phyloP scores from a whole-genome alignment of 1,140 invertebrate genomes.

The Caerostris extrusa region DNA sequence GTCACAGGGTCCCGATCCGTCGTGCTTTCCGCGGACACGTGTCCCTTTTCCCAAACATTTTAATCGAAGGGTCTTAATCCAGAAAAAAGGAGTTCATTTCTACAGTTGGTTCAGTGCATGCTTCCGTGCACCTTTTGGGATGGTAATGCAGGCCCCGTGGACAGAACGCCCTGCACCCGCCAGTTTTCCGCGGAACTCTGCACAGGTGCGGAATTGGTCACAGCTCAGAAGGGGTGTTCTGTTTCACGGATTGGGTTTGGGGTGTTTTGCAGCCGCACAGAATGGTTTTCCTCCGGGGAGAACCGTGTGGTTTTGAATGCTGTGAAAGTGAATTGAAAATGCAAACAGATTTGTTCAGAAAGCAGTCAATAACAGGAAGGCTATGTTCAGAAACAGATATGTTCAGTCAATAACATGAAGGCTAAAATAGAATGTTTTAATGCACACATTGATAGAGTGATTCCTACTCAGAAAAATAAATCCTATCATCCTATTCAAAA shows the following conservation, averaged over 20 bases:
- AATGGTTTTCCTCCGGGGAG: not conserved
- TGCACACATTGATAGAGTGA: no score
- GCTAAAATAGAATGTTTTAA: no score
- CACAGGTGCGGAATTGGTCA: constrained; percentile 65
- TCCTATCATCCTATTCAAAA: no score
- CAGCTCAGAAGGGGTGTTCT: constrained; percentile 28
- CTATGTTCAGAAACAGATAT: no score
- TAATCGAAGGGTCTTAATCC: constrained; percentile 66
- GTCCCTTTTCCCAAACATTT: constrained; percentile 71
- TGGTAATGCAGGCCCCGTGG: constrained; percentile 47
- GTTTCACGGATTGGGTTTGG: not conserved
- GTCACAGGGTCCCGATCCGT: constrained; percentile 55
- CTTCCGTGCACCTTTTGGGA: constrained; percentile 68
- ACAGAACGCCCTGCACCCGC: not conserved
- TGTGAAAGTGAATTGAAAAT: not conserved
- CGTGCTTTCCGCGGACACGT: constrained; percentile 67
- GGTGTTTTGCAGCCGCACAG: not conserved
- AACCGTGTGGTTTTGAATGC: not conserved
- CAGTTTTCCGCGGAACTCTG: not conserved
- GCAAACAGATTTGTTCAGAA: no score
- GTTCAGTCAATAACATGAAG: no score
- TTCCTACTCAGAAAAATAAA: no score
- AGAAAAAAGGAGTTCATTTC: constrained; percentile 74
- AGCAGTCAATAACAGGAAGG: no score
- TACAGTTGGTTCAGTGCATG: constrained; percentile 42